phyloP scores from a whole-genome alignment of 2,888 invertebrate species.

The Crepidodera aurea region DNA sequence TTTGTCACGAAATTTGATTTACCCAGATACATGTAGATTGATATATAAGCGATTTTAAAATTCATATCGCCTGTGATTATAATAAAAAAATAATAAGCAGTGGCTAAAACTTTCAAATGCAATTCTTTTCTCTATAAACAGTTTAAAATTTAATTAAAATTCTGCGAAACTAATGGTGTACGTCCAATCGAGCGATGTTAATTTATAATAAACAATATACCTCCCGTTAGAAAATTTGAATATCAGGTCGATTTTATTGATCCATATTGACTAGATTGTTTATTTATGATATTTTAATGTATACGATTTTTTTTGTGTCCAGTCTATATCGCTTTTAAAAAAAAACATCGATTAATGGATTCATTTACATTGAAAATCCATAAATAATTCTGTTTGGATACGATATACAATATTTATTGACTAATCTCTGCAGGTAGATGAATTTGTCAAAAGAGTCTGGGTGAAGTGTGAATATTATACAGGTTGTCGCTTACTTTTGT shows the following conservation, averaged over 20 bases:
- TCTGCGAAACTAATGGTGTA: too few species aligned
- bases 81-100: too few species aligned
- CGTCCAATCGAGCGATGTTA: too few species aligned
- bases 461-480: neutral
- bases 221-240: neutral
- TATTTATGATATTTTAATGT: neutral
- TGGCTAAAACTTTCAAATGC: too few species aligned
- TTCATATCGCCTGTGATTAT: too few species aligned
- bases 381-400: conserved; percentile 9
- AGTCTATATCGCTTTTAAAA: neutral
- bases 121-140: too few species aligned
- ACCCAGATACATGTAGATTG: neutral
- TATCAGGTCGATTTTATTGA: neutral
- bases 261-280: neutral
- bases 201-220: neutral
- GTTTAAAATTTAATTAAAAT: too few species aligned
- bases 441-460: neutral
- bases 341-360: neutral
- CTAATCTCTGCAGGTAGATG: conserved; percentile 5
- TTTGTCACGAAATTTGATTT: neutral
- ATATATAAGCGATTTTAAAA: neutral
- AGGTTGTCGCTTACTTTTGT: neutral
- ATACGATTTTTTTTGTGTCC: neutral
- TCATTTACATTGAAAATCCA: conserved; percentile 9
- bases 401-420: neutral